Evolutionary conservation across 2,888 invertebrate species (phyloP).

Genomic region (Synergus gifuensis): DNA sequence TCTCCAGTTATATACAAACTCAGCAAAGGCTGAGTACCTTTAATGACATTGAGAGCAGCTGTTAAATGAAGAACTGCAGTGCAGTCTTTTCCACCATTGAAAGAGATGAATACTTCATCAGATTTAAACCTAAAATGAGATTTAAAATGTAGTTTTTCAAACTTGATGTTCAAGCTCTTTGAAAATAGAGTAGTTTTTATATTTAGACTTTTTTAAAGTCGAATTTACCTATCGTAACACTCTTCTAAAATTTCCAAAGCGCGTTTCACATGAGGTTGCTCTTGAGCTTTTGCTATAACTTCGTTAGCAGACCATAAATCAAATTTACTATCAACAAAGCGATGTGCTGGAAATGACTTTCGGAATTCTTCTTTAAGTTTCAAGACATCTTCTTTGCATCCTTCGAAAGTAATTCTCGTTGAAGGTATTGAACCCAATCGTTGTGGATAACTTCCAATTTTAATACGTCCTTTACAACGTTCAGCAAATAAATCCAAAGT

Average conservation of each 20-base stretch:
- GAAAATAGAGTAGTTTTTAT: no score
- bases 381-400: slow-evolving; percentile 54
- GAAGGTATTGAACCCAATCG: slow-evolving; percentile 35
- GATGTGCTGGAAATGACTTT: slow-evolving; percentile 52
- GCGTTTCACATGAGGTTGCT: slow-evolving; percentile 61
- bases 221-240: slow-evolving; percentile 70
- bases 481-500: slow-evolving; percentile 59
- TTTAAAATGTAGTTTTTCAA: slow-evolving; percentile 24
- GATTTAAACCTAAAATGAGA: slow-evolving; percentile 82
- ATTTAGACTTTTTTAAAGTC: slow-evolving; percentile 39
- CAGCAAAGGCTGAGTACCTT: slow-evolving; percentile 79
- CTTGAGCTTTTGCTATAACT: slow-evolving; percentile 60
- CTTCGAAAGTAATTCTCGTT: slow-evolving; percentile 67
- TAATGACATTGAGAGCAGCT: slow-evolving; percentile 78
- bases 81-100: slow-evolving; percentile 99
- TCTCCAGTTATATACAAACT: slow-evolving; percentile 91
- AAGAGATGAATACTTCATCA: slow-evolving; percentile 91
- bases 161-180: slow-evolving; percentile 5
- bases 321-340: background rate
- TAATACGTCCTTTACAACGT: slow-evolving; percentile 61
- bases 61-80: slow-evolving; percentile 91
- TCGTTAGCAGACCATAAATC: slow-evolving; percentile 41
- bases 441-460: slow-evolving; percentile 71
- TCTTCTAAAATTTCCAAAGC: slow-evolving; percentile 67
- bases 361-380: slow-evolving; percentile 59